Evolutionary conservation across 2,797 vertebrate genomes (phyloP).

Genomic region (Clamator glandarius): DNA sequence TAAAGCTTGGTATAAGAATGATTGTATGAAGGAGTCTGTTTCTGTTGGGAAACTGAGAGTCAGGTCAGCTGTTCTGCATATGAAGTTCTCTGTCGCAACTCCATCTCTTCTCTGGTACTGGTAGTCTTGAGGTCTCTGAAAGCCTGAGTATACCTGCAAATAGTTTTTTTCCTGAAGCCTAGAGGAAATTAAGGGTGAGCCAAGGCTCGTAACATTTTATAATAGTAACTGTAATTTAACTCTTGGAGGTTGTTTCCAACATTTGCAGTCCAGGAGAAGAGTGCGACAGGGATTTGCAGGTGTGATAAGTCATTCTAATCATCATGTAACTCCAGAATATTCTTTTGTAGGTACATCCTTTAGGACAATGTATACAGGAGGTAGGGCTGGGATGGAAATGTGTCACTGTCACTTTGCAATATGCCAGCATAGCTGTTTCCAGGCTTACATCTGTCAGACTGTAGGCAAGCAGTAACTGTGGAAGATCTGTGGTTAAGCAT

Average conservation of each 20-base stretch:
- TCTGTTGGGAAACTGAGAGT: not conserved
- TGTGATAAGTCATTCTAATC: not conserved
- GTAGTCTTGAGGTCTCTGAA: not conserved
- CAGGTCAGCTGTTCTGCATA: not conserved
- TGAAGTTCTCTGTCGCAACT: not conserved
- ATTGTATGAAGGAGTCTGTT: accelerated
- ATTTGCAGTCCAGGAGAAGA: not conserved
- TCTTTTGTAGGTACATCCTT: not conserved
- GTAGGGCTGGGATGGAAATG: not conserved
- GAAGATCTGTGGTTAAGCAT: not conserved
- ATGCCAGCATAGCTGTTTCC: not conserved
- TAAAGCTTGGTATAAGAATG: not conserved
- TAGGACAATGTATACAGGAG: not conserved
- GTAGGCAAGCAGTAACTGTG: not conserved
- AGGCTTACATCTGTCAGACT: not conserved
- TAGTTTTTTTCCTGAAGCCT: not conserved
- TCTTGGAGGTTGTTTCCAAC: not conserved
- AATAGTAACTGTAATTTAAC: not conserved
- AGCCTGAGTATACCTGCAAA: not conserved
- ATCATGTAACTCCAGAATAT: not conserved
- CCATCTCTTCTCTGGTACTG: not conserved
- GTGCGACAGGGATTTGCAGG: not conserved
- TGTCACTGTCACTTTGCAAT: not conserved
- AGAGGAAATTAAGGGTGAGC: not conserved
- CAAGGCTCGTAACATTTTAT: not conserved